Evolutionary conservation across 2,797 vertebrate species (phyloP), one percentile per base, ranked within the genome.

Genomic region (Silurus aristotelis): DNA sequence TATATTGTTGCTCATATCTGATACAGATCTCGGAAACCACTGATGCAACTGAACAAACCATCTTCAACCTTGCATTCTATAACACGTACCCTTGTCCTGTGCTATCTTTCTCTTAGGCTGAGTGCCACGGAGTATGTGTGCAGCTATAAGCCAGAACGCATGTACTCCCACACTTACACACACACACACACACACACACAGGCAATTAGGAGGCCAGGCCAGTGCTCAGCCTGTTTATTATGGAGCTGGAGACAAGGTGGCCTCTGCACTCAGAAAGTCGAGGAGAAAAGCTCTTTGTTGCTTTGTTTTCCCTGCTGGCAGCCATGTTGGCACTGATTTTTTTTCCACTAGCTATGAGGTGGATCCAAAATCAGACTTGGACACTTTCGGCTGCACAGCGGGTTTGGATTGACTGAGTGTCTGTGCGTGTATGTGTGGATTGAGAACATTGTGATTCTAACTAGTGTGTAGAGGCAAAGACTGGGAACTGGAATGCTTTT

Each of bases 171-270:
- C 56, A 88, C 68, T 76, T 85, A 84, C 89, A 91, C 87, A 83
- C 86, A 84, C 89, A 91, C 87, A 83, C 84, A 84, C 82, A 90
- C 89, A 91, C 87, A 83, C 84, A 84, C 82, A 90, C 83, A 61
- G 80, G 87, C 90, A 91, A 91, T 92, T 91, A 92, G 86, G 78
- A 88, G 56, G 82, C 79, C 86, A 66, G 67, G 55, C 78, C 60
- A 80, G 38, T 25, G 38, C 8, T 25, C 60, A 79, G 79, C 71
- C 71, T 31, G 84, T 71, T 87, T 86, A 60, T 89, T 90, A 84
- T 87, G 90, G 91, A 86, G 78, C 82, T 77, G 85, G 70, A 88
- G 82, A 60, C 75, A 84, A 82, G 27, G 73, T 84, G 64, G 88
- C 58, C 73, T 88, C 85, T 87, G 76, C 46, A 8, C 73, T 60